These are phyloP conservation scores for Promerops cafer DNA, from an alignment of 2,113 vertebrate genomes.

Conservation along the genomic window DNA sequence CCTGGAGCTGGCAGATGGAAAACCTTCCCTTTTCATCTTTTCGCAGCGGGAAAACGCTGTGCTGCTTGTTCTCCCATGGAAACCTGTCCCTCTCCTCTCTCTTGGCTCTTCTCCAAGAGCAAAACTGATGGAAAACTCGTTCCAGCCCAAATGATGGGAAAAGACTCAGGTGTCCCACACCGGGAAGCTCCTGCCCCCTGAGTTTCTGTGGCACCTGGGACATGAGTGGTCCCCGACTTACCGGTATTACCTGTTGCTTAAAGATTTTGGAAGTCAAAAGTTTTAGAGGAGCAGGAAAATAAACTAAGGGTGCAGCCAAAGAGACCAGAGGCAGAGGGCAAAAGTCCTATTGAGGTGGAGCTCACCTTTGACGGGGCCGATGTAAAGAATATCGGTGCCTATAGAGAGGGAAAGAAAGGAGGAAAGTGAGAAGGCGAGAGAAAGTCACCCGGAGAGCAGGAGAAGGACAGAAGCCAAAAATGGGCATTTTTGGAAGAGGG, in stretches of 20 bases:
- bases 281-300: constrained; percentile 62
- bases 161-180: background rate
- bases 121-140: constrained; percentile 15
- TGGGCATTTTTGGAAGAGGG: background rate
- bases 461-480: constrained; percentile 46
- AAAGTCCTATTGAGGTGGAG: constrained; percentile 67
- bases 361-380: constrained; percentile 99
- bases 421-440: constrained; percentile 73
- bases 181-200: background rate
- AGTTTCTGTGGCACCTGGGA: background rate
- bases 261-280: constrained; percentile 35
- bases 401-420: constrained; percentile 81
- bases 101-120: background rate
- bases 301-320: constrained; percentile 57
- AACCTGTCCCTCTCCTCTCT: constrained; percentile 1
- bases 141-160: constrained; percentile 21
- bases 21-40: background rate
- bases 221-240: background rate
- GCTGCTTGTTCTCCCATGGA: constrained; percentile 4
- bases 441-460: constrained; percentile 61
- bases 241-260: constrained; percentile 17
- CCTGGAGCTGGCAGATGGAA: background rate
- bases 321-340: constrained; percentile 54
- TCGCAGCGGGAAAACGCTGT: background rate
- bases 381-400: constrained; percentile 99